Evolutionary conservation across 1,140 invertebrate genomes (phyloP).

Genomic region (Drosophila navojoa): DNA sequence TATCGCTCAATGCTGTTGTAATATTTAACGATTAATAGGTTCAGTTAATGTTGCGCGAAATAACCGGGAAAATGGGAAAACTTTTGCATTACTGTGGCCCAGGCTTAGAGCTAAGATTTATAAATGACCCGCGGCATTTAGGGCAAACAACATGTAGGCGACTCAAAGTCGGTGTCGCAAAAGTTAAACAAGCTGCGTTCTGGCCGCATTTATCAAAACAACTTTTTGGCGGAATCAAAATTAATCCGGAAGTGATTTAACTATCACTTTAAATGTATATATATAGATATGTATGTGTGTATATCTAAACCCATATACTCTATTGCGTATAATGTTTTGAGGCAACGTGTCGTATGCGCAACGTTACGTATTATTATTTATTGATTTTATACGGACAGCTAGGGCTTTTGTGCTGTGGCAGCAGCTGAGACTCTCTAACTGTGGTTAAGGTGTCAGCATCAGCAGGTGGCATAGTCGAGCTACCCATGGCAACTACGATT

Average conservation of each 20-base stretch:
- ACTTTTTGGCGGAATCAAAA: conserved; percentile 16
- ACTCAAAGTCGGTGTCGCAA: conserved; percentile 41
- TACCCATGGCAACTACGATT: conserved; percentile 10
- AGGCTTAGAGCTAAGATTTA: conserved; percentile 61
- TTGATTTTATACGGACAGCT: conserved; percentile 7
- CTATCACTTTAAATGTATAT: not conserved
- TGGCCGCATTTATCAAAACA: conserved; percentile 59
- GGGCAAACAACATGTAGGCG: conserved; percentile 17
- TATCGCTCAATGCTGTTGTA: not conserved
- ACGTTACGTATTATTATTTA: conserved; percentile 55
- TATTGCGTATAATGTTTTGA: not conserved
- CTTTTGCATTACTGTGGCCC: conserved; percentile 45
- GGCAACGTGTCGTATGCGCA: conserved; percentile 48
- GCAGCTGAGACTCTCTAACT: conserved; percentile 9
- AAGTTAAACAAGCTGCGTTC: conserved; percentile 49
- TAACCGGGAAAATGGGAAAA: conserved; percentile 71
- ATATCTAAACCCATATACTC: no score
- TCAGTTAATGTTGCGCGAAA: conserved; percentile 76
- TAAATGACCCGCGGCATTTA: conserved; percentile 55
- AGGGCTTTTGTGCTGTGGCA: not conserved
- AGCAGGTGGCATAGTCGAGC: conserved; percentile 15
- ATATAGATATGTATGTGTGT: not conserved
- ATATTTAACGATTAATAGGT: conserved; percentile 70
- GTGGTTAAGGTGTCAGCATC: conserved; percentile 41
- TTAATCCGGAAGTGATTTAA: not conserved